phyloP scores from a whole-genome alignment of 1,140 invertebrate genomes.

The Drosophila serrata region DNA sequence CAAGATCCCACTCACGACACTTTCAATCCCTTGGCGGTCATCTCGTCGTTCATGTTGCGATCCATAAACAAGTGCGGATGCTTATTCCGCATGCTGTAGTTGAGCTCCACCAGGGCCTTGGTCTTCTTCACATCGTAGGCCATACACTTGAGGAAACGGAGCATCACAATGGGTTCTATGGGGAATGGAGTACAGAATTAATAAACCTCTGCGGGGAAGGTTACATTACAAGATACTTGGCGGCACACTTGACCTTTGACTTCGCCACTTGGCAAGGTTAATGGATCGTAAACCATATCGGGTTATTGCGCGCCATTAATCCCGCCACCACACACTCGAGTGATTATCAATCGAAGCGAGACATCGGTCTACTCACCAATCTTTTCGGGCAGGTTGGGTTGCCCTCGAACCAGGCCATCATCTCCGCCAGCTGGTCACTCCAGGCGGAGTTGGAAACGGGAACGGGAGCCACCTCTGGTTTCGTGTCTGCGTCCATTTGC shows the following conservation, averaged over 20 bases:
- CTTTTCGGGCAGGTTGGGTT: constrained; percentile 71
- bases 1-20: constrained; percentile 85
- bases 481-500: constrained; percentile 16
- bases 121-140: constrained; percentile 86
- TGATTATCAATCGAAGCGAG: constrained; percentile 38
- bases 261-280: constrained; percentile 17
- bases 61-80: constrained; percentile 89
- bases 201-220: too few species aligned
- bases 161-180: constrained; percentile 64
- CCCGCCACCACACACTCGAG: constrained; percentile 2
- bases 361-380: constrained; percentile 60
- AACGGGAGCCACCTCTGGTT: not conserved
- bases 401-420: constrained; percentile 67
- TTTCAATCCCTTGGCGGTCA: constrained; percentile 86
- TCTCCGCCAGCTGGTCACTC: constrained; percentile 49
- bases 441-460: constrained; percentile 1
- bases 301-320: constrained; percentile 34
- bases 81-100: constrained; percentile 88
- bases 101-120: constrained; percentile 88
- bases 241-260: constrained; percentile 20
- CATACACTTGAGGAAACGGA: constrained; percentile 85
- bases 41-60: constrained; percentile 87
- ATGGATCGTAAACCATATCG: constrained; percentile 21
- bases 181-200: too few species aligned
- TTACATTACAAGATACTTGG: not conserved